Evolutionary conservation across 2,113 vertebrate genomes (phyloP), one percentile per base, ranked within the genome.

Genomic region (Lasiurus borealis): DNA sequence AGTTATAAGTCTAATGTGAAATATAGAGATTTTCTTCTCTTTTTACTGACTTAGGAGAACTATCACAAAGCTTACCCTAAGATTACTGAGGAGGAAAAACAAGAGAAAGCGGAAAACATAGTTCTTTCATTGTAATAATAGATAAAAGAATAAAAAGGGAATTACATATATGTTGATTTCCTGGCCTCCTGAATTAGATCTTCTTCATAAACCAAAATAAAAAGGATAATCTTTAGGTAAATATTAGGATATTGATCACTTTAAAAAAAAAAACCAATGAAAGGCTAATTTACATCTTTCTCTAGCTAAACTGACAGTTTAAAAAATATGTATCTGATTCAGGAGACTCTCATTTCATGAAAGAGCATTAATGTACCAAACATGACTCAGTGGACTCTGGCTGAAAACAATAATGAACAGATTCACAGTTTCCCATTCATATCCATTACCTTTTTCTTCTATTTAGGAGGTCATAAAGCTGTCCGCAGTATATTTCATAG

Each of bases 401-500:
- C 86, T 93, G 81, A 78, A 92, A 96, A 77, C 34, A 87, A 77
- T 31, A 54, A 96, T 52, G 16, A 88, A 69, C 0, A 44, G 57
- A 91, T 85, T 93, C 89, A 88, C 2, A 71, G 31, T 18, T 77
- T 96, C 86, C 90, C 4, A 93, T 11, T 95, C 36, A 59, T 76
- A 88, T 89, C 86, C 90, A 97, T 88, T 97, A 99, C 99, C 99
- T 99, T 98, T 99, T 99, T 91, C 99, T 99, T 98, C 98, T 97
- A 89, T 99, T 99, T 84, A 99, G 98, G 93, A 99, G 97, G 97
- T 99, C 99, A 93, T 99, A 99, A 82, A 99, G 99, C 95, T 99
- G 99, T 91, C 99, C 99, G 52, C 99, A 99, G 98, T 99, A 99
- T 95, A 99, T 99, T 97, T 99, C 99, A 96, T 99, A 99, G 97